Percentiles rank a stretch among this genome's conserved stretches.
Evolutionary conservation across 1,140 invertebrate genomes (phyloP).

Genomic region (Drosophila littoralis): DNA sequence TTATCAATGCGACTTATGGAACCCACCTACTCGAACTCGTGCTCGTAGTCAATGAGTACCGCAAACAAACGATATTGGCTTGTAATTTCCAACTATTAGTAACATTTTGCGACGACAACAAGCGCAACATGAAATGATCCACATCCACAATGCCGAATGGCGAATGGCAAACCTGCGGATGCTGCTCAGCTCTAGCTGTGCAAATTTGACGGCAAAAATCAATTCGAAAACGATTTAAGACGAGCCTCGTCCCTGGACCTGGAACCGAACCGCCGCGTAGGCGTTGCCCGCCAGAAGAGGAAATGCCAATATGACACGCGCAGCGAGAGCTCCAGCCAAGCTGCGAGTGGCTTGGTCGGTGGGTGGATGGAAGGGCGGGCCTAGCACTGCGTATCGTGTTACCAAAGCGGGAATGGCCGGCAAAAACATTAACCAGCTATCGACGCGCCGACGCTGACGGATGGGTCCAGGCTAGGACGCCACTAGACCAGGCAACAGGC

Average conservation of each 20-base stretch:
- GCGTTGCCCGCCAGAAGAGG: slow-evolving; percentile 71
- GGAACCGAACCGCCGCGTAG: slow-evolving; percentile 42
- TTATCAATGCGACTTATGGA: slow-evolving; percentile 32
- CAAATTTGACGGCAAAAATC: slow-evolving; percentile 81
- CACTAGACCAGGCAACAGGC: slow-evolving; percentile 16
- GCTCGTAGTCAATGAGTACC: slow-evolving; percentile 32
- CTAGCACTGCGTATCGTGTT: slow-evolving; percentile 49
- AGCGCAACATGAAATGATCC: slow-evolving; percentile 56
- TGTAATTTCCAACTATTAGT: slow-evolving; percentile 81
- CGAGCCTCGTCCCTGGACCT: slow-evolving; percentile 21
- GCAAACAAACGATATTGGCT: slow-evolving; percentile 74
- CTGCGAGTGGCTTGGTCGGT: slow-evolving; percentile 5
- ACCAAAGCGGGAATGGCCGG: slow-evolving; percentile 41
- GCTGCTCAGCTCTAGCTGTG: slow-evolving; percentile 55
- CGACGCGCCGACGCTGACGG: slow-evolving; percentile 74
- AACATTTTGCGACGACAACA: slow-evolving; percentile 78
- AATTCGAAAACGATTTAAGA: slow-evolving; percentile 81
- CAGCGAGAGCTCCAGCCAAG: slow-evolving; percentile 38
- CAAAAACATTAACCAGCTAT: slow-evolving; percentile 75
- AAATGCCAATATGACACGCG: slow-evolving; percentile 82
- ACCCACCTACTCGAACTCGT: slow-evolving; percentile 47
- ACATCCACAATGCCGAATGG: slow-evolving; percentile 28
- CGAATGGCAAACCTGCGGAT: slow-evolving; percentile 1
- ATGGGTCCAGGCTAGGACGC: slow-evolving; percentile 42
- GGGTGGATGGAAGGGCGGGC: background rate